Base-by-base conservation (phyloP, 1,140 invertebrate species). In the Vollenhovia emeryi region DNA sequence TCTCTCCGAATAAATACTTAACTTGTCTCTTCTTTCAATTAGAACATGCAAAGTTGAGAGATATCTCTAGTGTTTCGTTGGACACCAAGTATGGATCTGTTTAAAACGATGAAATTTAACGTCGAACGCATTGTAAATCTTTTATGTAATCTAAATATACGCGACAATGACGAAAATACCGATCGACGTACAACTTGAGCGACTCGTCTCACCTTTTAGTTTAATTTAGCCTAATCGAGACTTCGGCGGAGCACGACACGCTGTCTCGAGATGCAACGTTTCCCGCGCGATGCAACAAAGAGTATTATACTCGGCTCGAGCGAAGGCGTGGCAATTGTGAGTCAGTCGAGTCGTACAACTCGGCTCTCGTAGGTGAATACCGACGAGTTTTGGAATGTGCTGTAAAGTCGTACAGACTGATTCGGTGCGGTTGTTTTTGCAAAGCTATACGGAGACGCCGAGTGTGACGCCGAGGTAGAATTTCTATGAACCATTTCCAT, bases 1-100 rank as follows among this genome's bases (percentile, higher is more conserved):
- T 74, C 79, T 74, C 66, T 83, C 5, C 48, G 62, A 82, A 33
- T 68, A 69, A 69, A 78, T 36, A n/a, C n/a, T n/a, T n/a, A 52
- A 24, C 36, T 83, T 52, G 66, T 73, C 36, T 59, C 52, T 82
- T 74, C 40, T 36, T 36, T 82, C 36, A 55, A 43, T 79, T 68
- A 79, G 60, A 52, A 52, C 60, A 52, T 52, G 27, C 60, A 59
- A 80, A 82, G 9, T 5, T 6, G 13, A 52, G 43, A 78, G 7
- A 21, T 13, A 33, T 62, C 9, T 18, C 40, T 18, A 57, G 3
- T 74, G 30, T 40, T 36, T 59, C 15, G 5, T 15, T 18, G 36
- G 9, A 11, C 27, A 36, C 1, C 5, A 13, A 36, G 15, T 15
- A 9, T 2, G 5, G n/a, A 62, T 57, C n/a, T n/a, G n/a, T n/a